A percentile compares a stretch with the other conserved stretches of the same genome.
Conservation (phyloP, 2,888 invertebrate genomes). For the Axea sp. region DNA sequence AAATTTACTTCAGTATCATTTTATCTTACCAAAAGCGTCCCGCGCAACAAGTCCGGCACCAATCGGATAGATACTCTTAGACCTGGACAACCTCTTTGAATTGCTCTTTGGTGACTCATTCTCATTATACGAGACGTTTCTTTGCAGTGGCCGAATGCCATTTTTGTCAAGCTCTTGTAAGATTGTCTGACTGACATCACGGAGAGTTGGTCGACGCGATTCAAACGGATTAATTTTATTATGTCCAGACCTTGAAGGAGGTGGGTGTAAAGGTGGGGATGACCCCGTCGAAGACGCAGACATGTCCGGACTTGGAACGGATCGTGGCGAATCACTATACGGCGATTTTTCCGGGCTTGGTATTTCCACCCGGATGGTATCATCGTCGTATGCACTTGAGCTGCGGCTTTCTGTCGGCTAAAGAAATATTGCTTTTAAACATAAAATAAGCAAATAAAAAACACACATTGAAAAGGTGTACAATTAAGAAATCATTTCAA, state of each 20-base stretch:
- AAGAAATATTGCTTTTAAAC: constrained; percentile 14
- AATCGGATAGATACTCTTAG: constrained; percentile 71
- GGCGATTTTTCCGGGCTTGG: constrained; percentile 67
- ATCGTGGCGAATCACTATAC: constrained; percentile 66
- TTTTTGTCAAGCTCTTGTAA: constrained; percentile 69
- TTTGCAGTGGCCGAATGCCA: constrained; percentile 54
- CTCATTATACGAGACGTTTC: constrained; percentile 46
- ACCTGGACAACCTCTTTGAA: constrained; percentile 65
- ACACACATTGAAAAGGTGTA: no score
- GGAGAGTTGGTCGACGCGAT: constrained; percentile 32
- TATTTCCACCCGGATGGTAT: constrained; percentile 49
- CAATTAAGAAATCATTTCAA: no score
- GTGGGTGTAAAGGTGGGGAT: constrained; percentile 60
- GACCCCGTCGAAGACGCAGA: constrained; percentile 64
- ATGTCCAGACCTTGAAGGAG: constrained; percentile 16
- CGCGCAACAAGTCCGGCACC: constrained; percentile 69
- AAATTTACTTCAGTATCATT: no score
- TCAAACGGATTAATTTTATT: neutral
- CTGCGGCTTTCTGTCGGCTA: constrained; percentile 66
- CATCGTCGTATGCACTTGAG: constrained; percentile 62
- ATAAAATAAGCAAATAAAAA: no score
- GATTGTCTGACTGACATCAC: constrained; percentile 61
- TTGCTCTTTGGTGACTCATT: constrained; percentile 64
- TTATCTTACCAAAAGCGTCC: constrained; percentile 75
- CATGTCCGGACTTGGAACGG: constrained; percentile 65